These are phyloP conservation scores for Chaetodon trifascialis DNA, from an alignment of 2,113 vertebrate species.

Conservation along the genomic window DNA sequence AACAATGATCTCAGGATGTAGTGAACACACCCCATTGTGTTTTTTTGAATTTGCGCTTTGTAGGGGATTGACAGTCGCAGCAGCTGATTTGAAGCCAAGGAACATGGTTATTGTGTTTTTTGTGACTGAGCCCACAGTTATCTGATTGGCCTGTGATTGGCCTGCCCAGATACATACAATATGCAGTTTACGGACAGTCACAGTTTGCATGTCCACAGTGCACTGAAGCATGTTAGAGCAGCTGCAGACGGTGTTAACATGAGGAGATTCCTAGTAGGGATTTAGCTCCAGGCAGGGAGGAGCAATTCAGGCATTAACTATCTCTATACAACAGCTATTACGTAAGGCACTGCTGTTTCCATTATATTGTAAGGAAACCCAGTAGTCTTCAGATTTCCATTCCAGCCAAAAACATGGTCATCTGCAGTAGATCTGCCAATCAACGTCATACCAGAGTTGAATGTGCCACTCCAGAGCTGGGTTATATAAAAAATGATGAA, in stretches of 20 bases:
- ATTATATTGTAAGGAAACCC: background rate
- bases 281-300: background rate
- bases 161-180: background rate
- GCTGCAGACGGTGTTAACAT: background rate
- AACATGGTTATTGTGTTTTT: background rate
- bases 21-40: background rate
- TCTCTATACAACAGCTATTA: background rate
- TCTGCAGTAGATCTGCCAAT: background rate
- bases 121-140: background rate
- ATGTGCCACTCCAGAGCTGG: background rate
- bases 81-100: too few relatives aligned
- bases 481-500: background rate
- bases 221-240: background rate
- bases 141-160: background rate
- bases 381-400: background rate
- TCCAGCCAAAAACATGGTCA: background rate
- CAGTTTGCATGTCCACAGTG: too few relatives aligned
- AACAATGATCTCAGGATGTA: background rate
- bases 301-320: too few relatives aligned
- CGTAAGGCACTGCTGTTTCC: background rate
- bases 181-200: background rate
- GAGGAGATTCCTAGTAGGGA: slow-evolving; percentile 3
- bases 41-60: background rate
- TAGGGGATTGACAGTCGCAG: background rate
- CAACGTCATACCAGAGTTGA: too few relatives aligned